Conservation (phyloP, 2,113 vertebrate genomes). For the Entomyzon cyanotis region DNA sequence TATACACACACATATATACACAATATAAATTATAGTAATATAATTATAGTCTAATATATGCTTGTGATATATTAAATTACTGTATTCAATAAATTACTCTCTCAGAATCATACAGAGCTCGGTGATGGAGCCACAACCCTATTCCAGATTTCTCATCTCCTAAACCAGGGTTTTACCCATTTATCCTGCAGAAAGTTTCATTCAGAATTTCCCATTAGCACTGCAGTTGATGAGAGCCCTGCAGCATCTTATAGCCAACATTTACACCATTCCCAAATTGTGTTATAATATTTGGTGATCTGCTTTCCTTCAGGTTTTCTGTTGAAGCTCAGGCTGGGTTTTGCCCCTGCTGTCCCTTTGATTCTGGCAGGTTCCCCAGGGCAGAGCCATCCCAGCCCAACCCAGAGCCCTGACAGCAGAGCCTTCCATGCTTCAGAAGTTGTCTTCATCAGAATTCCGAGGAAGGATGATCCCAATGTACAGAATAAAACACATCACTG, state of each 20-base stretch:
- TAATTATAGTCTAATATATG: not conserved
- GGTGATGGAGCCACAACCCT: not conserved
- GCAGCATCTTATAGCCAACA: not conserved
- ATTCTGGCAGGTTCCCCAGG: not conserved
- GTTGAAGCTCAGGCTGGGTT: not conserved
- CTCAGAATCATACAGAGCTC: not conserved
- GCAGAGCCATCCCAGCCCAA: not conserved
- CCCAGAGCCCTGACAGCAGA: not conserved
- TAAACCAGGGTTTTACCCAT: not conserved
- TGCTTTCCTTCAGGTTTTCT: not conserved
- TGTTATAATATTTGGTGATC: not conserved
- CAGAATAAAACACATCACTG: constrained; percentile 40
- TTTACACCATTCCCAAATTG: not conserved
- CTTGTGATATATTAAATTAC: not conserved
- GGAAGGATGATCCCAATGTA: not conserved
- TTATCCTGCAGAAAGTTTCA: not conserved
- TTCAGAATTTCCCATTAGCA: not conserved
- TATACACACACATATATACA: not conserved
- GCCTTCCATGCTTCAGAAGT: not conserved
- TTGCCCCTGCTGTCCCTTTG: not conserved
- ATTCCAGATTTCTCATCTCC: not conserved
- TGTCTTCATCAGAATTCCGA: not conserved
- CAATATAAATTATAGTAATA: not conserved
- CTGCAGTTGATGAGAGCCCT: not conserved
- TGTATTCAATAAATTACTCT: not conserved